A percentile compares a stretch with the other conserved stretches of the same genome.
These are phyloP conservation scores for Alaudala cheleensis DNA, from an alignment of 2,113 vertebrate species.

Conservation along the genomic window DNA sequence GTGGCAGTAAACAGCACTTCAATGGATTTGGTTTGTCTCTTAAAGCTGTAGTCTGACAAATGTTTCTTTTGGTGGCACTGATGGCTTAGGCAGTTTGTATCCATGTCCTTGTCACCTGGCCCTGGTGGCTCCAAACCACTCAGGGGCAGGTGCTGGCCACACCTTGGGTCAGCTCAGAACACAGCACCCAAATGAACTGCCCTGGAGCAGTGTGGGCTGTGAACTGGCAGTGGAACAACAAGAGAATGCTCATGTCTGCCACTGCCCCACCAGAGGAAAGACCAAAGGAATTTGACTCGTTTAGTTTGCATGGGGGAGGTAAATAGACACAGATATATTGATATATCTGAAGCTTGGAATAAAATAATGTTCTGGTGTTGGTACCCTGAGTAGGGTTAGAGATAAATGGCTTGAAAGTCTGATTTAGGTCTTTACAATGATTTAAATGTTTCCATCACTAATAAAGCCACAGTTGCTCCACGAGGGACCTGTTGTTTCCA, in stretches of 20 bases:
- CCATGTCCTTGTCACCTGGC: not conserved
- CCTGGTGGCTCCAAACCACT: fast-evolving
- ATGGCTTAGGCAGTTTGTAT: not conserved
- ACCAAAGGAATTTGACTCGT: not conserved
- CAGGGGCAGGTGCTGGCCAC: not conserved
- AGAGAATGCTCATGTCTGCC: not conserved
- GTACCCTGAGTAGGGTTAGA: not conserved
- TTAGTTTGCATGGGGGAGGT: not conserved
- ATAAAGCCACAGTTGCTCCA: not conserved
- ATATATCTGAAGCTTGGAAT: not conserved
- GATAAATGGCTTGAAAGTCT: not conserved
- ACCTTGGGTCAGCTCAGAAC: not conserved
- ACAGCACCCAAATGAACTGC: fast-evolving
- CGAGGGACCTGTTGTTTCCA: not conserved
- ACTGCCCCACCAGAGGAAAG: too few species aligned
- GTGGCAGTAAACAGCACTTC: not conserved
- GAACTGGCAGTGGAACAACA: not conserved
- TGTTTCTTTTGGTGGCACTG: not conserved
- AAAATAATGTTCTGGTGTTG: not conserved
- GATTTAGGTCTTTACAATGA: not conserved
- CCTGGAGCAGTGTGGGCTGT: not conserved
- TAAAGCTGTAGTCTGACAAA: not conserved
- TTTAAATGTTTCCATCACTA: not conserved
- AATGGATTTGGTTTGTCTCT: not conserved
- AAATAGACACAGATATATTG: not conserved